Evolutionary conservation across 92 coral and sea anemone species (phyloP).

Genomic region (Epizoanthus rinbou): DNA sequence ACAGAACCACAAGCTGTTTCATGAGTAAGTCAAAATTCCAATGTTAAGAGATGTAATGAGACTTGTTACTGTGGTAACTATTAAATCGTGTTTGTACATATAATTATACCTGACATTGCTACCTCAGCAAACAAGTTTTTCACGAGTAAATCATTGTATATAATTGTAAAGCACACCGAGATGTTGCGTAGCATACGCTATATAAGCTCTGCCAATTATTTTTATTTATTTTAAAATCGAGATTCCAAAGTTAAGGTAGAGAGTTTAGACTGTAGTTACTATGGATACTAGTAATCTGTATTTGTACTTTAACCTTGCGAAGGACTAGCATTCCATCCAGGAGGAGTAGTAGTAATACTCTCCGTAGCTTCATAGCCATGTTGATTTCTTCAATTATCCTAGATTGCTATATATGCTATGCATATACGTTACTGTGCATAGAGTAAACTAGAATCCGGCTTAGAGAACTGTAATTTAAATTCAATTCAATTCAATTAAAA

Average conservation of each 20-base stretch:
- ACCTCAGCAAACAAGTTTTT: slow-evolving; percentile 90
- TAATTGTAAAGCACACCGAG: background rate
- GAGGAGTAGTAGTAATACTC: too few species aligned
- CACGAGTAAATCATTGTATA: slow-evolving; percentile 76
- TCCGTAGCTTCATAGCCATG: too few species aligned
- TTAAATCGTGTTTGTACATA: slow-evolving; percentile 87
- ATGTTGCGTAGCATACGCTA: background rate
- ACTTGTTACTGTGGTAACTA: slow-evolving; percentile 52
- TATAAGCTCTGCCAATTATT: too few species aligned
- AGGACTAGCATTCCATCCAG: too few species aligned
- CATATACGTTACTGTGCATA: too few species aligned
- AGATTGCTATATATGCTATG: too few species aligned
- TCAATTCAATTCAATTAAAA: too few species aligned
- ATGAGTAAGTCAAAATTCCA: slow-evolving; percentile 75
- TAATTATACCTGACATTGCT: slow-evolving; percentile 79
- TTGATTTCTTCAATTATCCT: too few species aligned
- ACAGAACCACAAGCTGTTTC: slow-evolving; percentile 91
- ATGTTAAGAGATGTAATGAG: background rate
- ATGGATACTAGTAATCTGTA: slow-evolving; percentile 89
- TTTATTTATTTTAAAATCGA: background rate
- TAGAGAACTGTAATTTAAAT: too few species aligned
- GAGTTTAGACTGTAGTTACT: background rate
- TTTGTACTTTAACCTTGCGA: too few species aligned
- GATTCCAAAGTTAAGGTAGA: background rate
- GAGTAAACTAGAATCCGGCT: too few species aligned